Evolutionary conservation across 2,888 invertebrate genomes (phyloP).

Genomic region (Schizotus pectinicornis): DNA sequence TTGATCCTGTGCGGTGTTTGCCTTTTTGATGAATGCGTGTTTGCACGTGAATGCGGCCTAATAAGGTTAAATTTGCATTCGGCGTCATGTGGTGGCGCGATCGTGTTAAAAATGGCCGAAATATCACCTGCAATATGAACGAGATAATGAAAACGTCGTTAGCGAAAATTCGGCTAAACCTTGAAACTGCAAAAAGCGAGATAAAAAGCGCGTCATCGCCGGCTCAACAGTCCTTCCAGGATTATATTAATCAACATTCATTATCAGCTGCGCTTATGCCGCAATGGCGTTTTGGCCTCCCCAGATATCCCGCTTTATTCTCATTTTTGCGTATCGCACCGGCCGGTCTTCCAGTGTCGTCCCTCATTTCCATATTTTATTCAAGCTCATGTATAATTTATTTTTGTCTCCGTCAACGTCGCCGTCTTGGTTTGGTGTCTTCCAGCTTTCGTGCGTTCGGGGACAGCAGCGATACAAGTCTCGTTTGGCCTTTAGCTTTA

Average conservation of each 20-base stretch:
- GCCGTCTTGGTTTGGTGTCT: constrained; percentile 39
- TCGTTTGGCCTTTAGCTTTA: constrained; percentile 38
- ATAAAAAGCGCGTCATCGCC: constrained; percentile 12
- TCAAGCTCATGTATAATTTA: constrained; percentile 57
- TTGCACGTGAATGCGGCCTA: no score
- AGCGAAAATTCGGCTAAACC: constrained; percentile 11
- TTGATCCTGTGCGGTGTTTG: no score
- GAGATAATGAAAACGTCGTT: constrained; percentile 15
- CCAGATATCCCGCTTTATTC: constrained; percentile 26
- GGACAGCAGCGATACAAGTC: constrained; percentile 38
- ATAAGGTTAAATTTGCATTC: no score
- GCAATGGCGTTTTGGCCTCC: constrained; percentile 2
- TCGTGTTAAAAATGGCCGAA: constrained; percentile 1
- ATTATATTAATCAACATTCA: constrained; percentile 38
- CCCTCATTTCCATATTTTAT: constrained; percentile 56
- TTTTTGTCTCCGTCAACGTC: constrained; percentile 44
- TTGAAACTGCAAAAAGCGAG: constrained; percentile 11
- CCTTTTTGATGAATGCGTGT: no score
- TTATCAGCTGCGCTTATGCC: constrained; percentile 15
- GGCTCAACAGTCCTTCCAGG: constrained; percentile 22
- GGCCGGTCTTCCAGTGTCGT: constrained; percentile 43
- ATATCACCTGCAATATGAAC: constrained; percentile 2
- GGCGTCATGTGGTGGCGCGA: neutral
- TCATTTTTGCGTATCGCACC: constrained; percentile 38
- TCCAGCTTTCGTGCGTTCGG: constrained; percentile 40